Base-by-base conservation (phyloP, 2,113 vertebrate species). In the Limnothrissa miodon region DNA sequence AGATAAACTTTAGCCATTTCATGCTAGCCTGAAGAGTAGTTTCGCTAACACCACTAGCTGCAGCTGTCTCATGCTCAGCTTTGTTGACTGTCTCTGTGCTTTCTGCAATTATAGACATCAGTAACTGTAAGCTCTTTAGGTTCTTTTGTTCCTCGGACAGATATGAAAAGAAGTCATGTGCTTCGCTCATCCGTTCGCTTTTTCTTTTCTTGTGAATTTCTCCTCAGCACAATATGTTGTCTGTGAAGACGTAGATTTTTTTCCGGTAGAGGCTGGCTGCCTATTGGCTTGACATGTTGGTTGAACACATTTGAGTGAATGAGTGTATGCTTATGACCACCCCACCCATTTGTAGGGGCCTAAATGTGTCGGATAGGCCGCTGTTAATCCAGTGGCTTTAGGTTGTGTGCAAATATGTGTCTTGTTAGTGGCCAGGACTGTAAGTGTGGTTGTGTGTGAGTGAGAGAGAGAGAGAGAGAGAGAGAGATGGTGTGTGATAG, bases 351-450 rank as follows among this genome's bases (percentile, higher is more conserved):
- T 10, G 66, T 36, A 74, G 66, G 66, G 66, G 66, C 66, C 25
- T 74, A 23, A 39, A 2, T 74, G 25, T 74, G 66, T 66, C 25
- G 59, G 59, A 66, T 66, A 66, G 59, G 59, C 66, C 17, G 66
- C 66, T 74, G 66, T 74, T 74, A 10, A 56, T 36, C n/a, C 66
- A 74, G 66, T 33, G 66, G 33, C 66, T 74, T 36, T 74, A 74
- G 66, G 66, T 21, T 74, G 66, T 74, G 83, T 48, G 29, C 15
- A 45, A 36, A 74, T 36, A 36, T 33, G 25, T 74, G 66, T 74
- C 66, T 74, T 74, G 66, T 74, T 36, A 74, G 66, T 74, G 66
- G 33, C 66, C 66, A 74, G 66, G 66, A 36, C 66, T 74, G 66
- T 33, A 33, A 36, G 66, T 70, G 62, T 74, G 78, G 25, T 2